Evolutionary conservation across 2,888 invertebrate species (phyloP).

Genomic region (Netelia fuscicornis): DNA sequence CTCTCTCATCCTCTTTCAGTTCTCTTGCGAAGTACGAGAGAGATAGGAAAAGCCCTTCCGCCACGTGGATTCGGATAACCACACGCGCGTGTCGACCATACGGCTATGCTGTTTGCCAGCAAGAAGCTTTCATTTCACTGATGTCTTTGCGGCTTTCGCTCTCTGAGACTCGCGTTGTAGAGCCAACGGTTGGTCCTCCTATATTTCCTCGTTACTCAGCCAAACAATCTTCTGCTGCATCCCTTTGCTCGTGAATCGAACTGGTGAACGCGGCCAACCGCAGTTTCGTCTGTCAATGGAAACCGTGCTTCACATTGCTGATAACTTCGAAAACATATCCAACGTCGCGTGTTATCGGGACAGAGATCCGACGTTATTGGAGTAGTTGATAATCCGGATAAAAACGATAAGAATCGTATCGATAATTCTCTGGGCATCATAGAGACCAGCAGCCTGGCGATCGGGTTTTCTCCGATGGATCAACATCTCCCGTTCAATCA

Average conservation of each 20-base stretch:
- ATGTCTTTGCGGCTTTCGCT: slow-evolving; percentile 40
- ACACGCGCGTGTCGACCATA: slow-evolving; percentile 34
- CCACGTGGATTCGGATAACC: slow-evolving; percentile 72
- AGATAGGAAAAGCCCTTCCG: slow-evolving; percentile 61
- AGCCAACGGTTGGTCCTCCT: not conserved
- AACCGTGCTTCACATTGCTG: slow-evolving; percentile 9
- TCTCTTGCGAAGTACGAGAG: not conserved
- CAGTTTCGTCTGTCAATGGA: slow-evolving; percentile 35
- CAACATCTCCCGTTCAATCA: slow-evolving; percentile 2
- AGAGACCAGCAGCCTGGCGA: slow-evolving; percentile 31
- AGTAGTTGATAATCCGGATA: slow-evolving; percentile 22
- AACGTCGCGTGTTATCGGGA: not conserved
- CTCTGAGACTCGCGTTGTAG: not conserved
- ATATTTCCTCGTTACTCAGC: slow-evolving; percentile 47
- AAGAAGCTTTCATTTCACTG: slow-evolving; percentile 68
- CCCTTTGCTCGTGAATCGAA: slow-evolving; percentile 19
- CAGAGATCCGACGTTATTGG: slow-evolving; percentile 25
- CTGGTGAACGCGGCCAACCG: not conserved
- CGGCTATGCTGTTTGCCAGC: slow-evolving; percentile 59
- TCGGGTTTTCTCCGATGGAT: slow-evolving; percentile 36
- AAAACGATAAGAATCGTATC: slow-evolving; percentile 37
- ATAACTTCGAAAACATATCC: no score
- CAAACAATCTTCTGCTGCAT: slow-evolving; percentile 7
- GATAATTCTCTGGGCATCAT: not conserved
- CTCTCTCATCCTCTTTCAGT: no score